Conservation (phyloP, 2,888 invertebrate genomes). For the Bibio marci region DNA sequence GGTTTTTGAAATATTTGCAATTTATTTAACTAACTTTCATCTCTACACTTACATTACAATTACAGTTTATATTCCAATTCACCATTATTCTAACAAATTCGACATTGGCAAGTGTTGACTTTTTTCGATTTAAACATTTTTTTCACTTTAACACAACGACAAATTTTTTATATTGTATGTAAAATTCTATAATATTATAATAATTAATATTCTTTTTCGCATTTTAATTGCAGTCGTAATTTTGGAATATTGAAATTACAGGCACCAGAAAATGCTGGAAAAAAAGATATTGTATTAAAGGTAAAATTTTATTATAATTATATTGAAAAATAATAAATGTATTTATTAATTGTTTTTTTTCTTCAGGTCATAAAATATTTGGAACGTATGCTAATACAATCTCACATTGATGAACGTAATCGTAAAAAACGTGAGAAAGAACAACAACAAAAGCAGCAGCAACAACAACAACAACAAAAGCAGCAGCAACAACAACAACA, state of each 20-base stretch:
- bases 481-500: conserved; percentile 1
- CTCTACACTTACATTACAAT: too few species aligned
- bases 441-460: background rate
- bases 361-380: conserved; percentile 63
- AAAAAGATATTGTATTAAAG: conserved; percentile 64
- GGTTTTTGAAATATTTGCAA: too few species aligned
- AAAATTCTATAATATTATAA: conserved; percentile 1
- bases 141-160: too few species aligned
- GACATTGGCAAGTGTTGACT: too few species aligned
- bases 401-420: too few species aligned
- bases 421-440: conserved; percentile 28
- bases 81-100: too few species aligned
- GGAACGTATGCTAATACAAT: conserved; percentile 69
- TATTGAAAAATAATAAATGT: conserved; percentile 3
- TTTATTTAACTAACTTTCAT: too few species aligned
- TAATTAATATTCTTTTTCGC: too few species aligned
- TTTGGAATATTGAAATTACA: conserved; percentile 79
- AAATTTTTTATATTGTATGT: too few species aligned
- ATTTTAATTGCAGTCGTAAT: conserved; percentile 81
- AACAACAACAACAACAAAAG: conserved; percentile 5
- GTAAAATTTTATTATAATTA: conserved; percentile 20
- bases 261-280: conserved; percentile 61
- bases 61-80: too few species aligned
- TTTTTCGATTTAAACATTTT: too few species aligned
- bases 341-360: conserved; percentile 4